Conservation (phyloP, 2,113 vertebrate genomes). For the Semicossyphus pulcher region DNA sequence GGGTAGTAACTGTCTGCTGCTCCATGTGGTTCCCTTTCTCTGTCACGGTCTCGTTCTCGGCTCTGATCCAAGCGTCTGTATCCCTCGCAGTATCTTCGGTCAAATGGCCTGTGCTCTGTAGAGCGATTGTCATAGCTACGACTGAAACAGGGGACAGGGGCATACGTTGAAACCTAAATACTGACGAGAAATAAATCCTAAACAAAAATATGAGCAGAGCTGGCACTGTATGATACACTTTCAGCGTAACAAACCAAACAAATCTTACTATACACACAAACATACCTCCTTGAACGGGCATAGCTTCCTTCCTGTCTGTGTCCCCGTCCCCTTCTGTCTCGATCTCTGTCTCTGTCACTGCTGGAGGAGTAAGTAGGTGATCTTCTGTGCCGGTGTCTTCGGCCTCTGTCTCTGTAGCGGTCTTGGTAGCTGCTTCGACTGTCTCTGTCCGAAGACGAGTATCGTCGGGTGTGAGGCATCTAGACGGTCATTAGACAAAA, state of each 20-base stretch:
- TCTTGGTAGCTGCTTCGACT: constrained; percentile 94
- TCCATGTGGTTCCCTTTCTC: constrained; percentile 84
- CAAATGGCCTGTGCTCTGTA: constrained; percentile 87
- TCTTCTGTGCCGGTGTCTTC: constrained; percentile 89
- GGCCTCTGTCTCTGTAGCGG: constrained; percentile 89
- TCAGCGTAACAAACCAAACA: background rate
- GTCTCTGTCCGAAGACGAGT: constrained; percentile 93
- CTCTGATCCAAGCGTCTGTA: constrained; percentile 91
- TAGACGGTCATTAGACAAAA: constrained; percentile 44
- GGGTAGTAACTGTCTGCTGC: constrained; percentile 88
- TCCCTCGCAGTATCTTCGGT: constrained; percentile 90
- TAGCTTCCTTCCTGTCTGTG: constrained; percentile 79
- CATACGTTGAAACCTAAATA: background rate
- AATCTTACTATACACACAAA: background rate
- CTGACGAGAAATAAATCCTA: background rate
- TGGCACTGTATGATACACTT: background rate
- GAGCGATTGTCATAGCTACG: constrained; percentile 91
- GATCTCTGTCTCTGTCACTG: constrained; percentile 76
- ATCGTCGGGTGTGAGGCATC: constrained; percentile 96
- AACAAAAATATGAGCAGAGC: background rate
- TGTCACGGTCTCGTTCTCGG: constrained; percentile 84
- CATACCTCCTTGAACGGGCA: constrained; percentile 82
- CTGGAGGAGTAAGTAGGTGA: constrained; percentile 91
- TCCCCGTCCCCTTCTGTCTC: constrained; percentile 70
- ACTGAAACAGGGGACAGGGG: constrained; percentile 47